phyloP scores from a whole-genome alignment of 2,888 invertebrate species.

The Napeogenes inachia region DNA sequence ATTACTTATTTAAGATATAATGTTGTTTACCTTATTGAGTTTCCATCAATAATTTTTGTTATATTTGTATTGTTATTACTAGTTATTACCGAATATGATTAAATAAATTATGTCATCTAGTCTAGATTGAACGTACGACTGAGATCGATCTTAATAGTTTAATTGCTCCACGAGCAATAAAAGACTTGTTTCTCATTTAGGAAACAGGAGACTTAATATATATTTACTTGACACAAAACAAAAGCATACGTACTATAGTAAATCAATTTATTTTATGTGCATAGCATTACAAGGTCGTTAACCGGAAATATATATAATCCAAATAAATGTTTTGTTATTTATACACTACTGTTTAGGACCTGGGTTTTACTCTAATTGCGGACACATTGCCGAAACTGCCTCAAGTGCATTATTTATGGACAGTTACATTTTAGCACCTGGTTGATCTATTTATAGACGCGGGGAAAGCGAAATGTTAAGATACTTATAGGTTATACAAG shows the following conservation, averaged over 20 bases:
- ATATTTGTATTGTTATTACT: constrained; percentile 8
- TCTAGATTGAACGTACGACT: not conserved
- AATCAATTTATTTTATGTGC: constrained; percentile 7
- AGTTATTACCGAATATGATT: constrained; percentile 1
- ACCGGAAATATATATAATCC: constrained; percentile 10
- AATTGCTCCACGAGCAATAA: not conserved
- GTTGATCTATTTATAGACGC: constrained; percentile 46
- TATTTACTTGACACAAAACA: not conserved
- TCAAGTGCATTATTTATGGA: constrained; percentile 41
- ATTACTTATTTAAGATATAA: constrained; percentile 38
- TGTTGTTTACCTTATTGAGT: constrained; percentile 42
- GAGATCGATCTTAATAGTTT: not conserved
- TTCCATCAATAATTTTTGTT: not conserved
- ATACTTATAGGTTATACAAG: constrained; percentile 23
- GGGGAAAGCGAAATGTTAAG: constrained; percentile 34
- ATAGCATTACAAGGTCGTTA: constrained; percentile 20
- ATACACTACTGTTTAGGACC: not conserved
- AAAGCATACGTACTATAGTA: constrained; percentile 1
- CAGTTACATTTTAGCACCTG: constrained; percentile 45
- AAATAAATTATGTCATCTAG: constrained; percentile 6
- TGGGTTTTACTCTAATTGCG: constrained; percentile 28
- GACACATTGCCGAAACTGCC: constrained; percentile 44
- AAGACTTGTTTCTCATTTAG: not conserved
- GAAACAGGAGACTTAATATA: not conserved
- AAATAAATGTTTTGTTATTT: not conserved